Evolutionary conservation across 1,140 invertebrate species (phyloP), one percentile per base, ranked within the genome.

Genomic region (Anadara kagoshimensis): DNA sequence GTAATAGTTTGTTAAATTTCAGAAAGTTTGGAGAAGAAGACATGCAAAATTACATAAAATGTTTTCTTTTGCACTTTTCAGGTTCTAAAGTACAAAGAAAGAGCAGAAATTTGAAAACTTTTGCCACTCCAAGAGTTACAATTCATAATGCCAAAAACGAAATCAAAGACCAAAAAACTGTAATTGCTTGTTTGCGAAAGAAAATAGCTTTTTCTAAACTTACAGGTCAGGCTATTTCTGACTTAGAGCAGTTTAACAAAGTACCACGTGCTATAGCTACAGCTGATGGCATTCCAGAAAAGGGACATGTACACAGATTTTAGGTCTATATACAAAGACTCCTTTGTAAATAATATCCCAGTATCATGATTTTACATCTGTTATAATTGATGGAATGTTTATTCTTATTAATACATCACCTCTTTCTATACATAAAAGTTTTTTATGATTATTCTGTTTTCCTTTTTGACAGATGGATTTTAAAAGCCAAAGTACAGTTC

Each of bases 161-260:
- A 47, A 45, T 62, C 12, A 45, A 47, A 24, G 59, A 62, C 24
- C 59, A 62, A 47, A 18, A 62, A 36, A 62, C 59, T 20, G 59
- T 62, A 14, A 62, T 62, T 47, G 44, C 59, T 24, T 62, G 59
- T 47, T 43, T 62, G 24, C 36, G 43, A 14, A 62, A 62, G 24
- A 62, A 62, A 47, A 62, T 62, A 5, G 59, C 59, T 47, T 62
- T 62, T 62, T 62, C 59, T 20, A 62, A 62, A n/a, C 20, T 24
- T 62, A 47, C 12, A 12, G n/a, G 44, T 47, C 20, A 47, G 7
- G 43, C 59, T 20, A 44, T 62, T 12, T 8, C 20, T 16, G 44
- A 62, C 26, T 18, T 62, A 11, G 22, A 62, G 3, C 59, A 62
- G 44, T 62, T 62, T 62, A 14, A 47, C 4, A 43, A 62, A n/a